phyloP scores from a whole-genome alignment of 1,140 invertebrate genomes.

The Conus betulinus region DNA sequence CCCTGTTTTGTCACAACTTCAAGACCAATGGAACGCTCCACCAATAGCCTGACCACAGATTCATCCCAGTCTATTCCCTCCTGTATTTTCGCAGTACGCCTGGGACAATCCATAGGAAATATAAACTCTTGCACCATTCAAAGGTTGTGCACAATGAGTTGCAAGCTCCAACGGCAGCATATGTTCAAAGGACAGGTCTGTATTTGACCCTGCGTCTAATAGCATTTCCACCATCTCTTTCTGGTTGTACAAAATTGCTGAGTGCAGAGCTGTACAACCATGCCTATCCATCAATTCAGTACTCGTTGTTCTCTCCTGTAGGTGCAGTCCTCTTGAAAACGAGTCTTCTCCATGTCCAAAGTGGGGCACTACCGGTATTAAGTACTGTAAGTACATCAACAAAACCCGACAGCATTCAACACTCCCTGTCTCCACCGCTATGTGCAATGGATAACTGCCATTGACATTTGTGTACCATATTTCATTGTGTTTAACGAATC shows the following conservation, averaged over 20 bases:
- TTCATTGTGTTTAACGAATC: background rate
- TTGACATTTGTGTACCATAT: background rate
- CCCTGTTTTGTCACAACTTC: background rate
- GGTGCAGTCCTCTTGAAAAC: background rate
- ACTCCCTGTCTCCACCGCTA: slow-evolving; percentile 10
- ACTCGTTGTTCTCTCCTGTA: background rate
- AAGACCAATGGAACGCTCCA: background rate
- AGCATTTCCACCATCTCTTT: slow-evolving; percentile 7
- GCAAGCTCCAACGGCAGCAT: background rate
- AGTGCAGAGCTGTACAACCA: background rate
- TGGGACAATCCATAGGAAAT: background rate
- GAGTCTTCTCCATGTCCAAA: background rate
- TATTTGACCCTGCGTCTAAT: background rate
- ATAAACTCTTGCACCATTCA: background rate
- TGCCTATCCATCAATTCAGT: background rate
- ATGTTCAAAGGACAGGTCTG: background rate
- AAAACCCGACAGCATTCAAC: background rate
- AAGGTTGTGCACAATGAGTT: background rate
- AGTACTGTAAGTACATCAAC: background rate
- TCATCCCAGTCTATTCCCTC: background rate
- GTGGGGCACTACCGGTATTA: background rate
- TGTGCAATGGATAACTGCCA: slow-evolving; percentile 17
- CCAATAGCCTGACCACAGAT: background rate
- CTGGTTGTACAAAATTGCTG: background rate
- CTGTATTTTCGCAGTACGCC: background rate